phyloP scores from a whole-genome alignment of 2,888 invertebrate genomes.

The Aspidiotus destructor region DNA sequence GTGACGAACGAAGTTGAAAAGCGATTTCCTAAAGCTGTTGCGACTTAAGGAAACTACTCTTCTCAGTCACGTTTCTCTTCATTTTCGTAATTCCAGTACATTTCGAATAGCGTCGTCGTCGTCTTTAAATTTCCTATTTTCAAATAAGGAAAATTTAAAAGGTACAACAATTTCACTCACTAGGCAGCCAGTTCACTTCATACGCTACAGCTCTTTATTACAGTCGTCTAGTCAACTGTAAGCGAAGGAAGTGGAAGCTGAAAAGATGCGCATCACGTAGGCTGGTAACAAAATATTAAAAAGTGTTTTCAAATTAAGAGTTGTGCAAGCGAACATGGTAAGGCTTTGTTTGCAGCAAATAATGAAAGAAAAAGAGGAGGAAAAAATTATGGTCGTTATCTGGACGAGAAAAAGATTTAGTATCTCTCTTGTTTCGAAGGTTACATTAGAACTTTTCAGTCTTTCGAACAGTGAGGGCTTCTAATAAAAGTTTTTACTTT shows the following conservation, averaged over 20 bases:
- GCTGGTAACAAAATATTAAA: not conserved
- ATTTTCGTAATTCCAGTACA: constrained; percentile 14
- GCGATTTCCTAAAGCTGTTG: constrained; percentile 1
- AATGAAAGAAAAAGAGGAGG: not conserved
- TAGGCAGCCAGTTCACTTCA: too few species aligned
- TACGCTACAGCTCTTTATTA: too few species aligned
- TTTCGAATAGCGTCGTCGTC: constrained; percentile 1
- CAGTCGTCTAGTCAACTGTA: too few species aligned
- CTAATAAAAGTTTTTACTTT: constrained; percentile 29
- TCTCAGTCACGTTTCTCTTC: constrained; percentile 23
- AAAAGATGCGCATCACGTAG: too few species aligned
- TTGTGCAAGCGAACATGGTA: constrained; percentile 12
- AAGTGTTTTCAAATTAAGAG: constrained; percentile 5
- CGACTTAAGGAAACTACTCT: constrained; percentile 1
- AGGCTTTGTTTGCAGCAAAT: not conserved
- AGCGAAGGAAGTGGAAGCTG: too few species aligned
- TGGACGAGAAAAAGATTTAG: constrained; percentile 10
- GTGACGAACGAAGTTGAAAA: constrained; percentile 16
- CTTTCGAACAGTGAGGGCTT: constrained; percentile 15
- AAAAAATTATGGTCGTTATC: constrained; percentile 17
- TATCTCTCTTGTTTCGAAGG: not conserved
- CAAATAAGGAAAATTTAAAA: too few species aligned
- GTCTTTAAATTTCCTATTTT: not conserved
- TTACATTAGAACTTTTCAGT: not conserved
- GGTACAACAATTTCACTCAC: too few species aligned